Base-by-base conservation (phyloP, 2,888 invertebrate species). In the Drosophila neotestacea region DNA sequence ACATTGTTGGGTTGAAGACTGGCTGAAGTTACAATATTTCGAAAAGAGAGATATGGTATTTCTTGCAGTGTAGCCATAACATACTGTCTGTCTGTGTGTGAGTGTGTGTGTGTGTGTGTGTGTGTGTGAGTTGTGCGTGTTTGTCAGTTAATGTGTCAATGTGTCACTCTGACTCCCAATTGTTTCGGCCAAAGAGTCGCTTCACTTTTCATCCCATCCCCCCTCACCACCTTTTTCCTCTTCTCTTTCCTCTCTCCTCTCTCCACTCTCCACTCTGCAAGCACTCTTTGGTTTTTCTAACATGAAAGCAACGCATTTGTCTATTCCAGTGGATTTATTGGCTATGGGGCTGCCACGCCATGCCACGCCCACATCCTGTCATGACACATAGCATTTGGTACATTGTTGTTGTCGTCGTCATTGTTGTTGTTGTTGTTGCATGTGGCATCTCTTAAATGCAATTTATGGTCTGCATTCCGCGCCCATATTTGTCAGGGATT, bases 121-220 rank as follows among this genome's bases (percentile, higher is more conserved):
- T 34, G 32, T 9, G 22, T 39, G 48, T 41, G 44, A 34, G 36
- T 38, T 39, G 36, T 38, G 61, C 58, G 72, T 52, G 55, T 65
- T 63, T 66, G 70, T 71, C 79, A 76, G 79, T 86, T 81, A 83
- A 83, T 79, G 82, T 86, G 84, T 83, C 83, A 83, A 81, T 81
- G 76, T 84, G 81, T 81, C 85, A 79, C 85, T 85, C 77, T 81
- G 82, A 72, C 77, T 81, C 83, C 81, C 82, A 84, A 83, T 87
- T 84, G 79, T 81, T 83, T 65, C 65, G 78, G 62, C 64, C 77
- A 56, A 42, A 61, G 70, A 27, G 22, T 32, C 63, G 28, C 38
- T 44, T 60, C 56, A 46, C 11, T 11, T 22, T 62, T 44, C 44
- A 58, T 30, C 30, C 4, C 7, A 6, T 7, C 10, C 5, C 28